Base-by-base conservation (phyloP, 2,888 invertebrate genomes). In the Diaprepes abbreviatus region DNA sequence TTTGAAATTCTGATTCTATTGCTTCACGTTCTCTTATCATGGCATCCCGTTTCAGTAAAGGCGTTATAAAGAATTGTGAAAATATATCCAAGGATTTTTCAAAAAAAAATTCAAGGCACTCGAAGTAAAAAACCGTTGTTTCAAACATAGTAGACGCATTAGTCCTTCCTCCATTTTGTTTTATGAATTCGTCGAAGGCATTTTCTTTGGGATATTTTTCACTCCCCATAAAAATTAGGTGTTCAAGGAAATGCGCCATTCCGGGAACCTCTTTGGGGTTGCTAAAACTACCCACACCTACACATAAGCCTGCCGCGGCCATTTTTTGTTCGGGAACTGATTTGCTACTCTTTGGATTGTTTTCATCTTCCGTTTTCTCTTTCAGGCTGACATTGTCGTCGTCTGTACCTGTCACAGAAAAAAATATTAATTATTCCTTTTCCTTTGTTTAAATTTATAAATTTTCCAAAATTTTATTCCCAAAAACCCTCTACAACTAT, bases 181-280 rank as follows among this genome's bases (percentile, higher is more conserved):
- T 90, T 19, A 94, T 89, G 76, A 91, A 94, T 0, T 92, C 86
- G 84, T 94, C 94, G 79, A 94, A 93, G 74, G 91, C 92, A 82
- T 95, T 95, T 85, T 96, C 96, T 80, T 89, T 87, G 6, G 93
- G 94, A 82, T 92, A 96, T 81, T 95, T 96, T 79, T 92, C 88
- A 74, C 94, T 95, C 31, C 96, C 97, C 96, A 96, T 96, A 80
- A 96, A 97, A 17, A 97, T 92, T 96, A 97, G 94, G 82, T 95
- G 95, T 78, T 95, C 95, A 2, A 95, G 86, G 81, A 95, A 94
- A 82, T 95, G 95, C 0, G 94, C 93, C 81, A 95, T 83, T 0
- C 95, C 95, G 75, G 91, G 93, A 63, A 94, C 90, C 77, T 88
- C 87, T 5, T 86, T 83, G 0, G 94, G 94, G 83, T 95, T 94